Evolutionary conservation across 2,797 vertebrate species (phyloP).

Genomic region (Rhinichthys osculus): DNA sequence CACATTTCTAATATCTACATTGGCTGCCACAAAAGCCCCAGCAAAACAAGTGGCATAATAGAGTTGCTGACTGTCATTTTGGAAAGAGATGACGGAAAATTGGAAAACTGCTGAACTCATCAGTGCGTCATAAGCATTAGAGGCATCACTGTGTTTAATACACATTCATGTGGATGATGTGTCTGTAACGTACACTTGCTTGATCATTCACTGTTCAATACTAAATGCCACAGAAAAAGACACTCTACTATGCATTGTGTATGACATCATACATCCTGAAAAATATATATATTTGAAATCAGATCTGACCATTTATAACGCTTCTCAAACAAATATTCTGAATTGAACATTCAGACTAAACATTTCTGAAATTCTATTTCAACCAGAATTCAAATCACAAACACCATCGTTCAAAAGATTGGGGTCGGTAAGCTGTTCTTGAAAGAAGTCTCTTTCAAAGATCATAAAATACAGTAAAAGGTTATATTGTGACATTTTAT

Average conservation of each 20-base stretch:
- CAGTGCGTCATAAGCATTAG: background rate
- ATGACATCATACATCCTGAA: background rate
- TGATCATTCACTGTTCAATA: background rate
- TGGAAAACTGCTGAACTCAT: conserved; percentile 9
- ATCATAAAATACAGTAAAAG: background rate
- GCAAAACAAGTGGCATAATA: background rate
- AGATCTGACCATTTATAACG: background rate
- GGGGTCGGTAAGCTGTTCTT: background rate
- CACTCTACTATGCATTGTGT: background rate
- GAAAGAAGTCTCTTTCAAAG: background rate
- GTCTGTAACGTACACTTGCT: background rate
- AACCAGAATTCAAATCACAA: background rate
- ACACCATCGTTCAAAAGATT: background rate
- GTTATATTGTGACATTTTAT: background rate
- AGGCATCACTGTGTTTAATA: conserved; percentile 19
- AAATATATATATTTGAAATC: background rate
- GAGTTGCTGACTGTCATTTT: conserved; percentile 10
- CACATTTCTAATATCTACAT: background rate
- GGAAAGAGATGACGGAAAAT: background rate
- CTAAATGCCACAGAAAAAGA: background rate
- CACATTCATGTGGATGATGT: background rate
- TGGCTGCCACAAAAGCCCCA: background rate
- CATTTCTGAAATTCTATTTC: background rate
- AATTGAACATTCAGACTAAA: background rate
- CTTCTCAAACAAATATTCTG: background rate